A percentile compares a stretch with the other conserved stretches of the same genome.
Conservation (phyloP, 1,140 invertebrate genomes). For the Drosophila saltans region DNA sequence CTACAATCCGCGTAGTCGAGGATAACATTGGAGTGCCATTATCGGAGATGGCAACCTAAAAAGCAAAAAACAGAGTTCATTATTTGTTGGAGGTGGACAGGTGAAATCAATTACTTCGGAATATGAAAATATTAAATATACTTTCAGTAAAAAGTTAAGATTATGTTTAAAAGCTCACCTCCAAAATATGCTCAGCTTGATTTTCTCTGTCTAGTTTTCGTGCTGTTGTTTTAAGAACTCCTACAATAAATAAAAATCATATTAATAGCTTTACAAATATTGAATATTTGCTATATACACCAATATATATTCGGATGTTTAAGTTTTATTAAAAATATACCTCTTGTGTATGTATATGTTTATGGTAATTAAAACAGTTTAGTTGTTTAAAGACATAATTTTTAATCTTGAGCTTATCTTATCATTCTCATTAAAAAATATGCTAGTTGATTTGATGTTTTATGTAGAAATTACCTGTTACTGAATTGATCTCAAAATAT, state of each 20-base stretch:
- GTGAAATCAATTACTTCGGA: too few relatives aligned
- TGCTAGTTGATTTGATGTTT: background rate
- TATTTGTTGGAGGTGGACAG: background rate
- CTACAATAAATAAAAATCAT: constrained; percentile 83
- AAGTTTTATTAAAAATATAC: too few relatives aligned
- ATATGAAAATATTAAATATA: too few relatives aligned
- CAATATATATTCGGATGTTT: too few relatives aligned
- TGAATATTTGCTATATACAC: too few relatives aligned
- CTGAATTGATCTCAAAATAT: constrained; percentile 93
- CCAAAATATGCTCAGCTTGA: constrained; percentile 92
- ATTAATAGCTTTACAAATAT: too few relatives aligned
- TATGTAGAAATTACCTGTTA: constrained; percentile 88
- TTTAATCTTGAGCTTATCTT: too few relatives aligned
- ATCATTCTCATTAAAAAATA: too few relatives aligned
- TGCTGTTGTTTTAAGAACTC: constrained; percentile 91
- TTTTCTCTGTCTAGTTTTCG: constrained; percentile 93
- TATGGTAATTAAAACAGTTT: background rate
- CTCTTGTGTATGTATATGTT: too few relatives aligned
- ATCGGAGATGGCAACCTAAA: constrained; percentile 90
- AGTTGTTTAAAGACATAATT: background rate
- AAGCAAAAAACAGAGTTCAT: constrained; percentile 27
- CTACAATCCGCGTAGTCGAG: constrained; percentile 92
- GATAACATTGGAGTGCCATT: constrained; percentile 89
- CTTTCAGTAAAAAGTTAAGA: background rate
- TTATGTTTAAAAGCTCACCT: constrained; percentile 86